A percentile compares a stretch with the other conserved stretches of the same genome.
Evolutionary conservation across 2,888 invertebrate genomes (phyloP).

Genomic region (Entomobrya multifasciata): DNA sequence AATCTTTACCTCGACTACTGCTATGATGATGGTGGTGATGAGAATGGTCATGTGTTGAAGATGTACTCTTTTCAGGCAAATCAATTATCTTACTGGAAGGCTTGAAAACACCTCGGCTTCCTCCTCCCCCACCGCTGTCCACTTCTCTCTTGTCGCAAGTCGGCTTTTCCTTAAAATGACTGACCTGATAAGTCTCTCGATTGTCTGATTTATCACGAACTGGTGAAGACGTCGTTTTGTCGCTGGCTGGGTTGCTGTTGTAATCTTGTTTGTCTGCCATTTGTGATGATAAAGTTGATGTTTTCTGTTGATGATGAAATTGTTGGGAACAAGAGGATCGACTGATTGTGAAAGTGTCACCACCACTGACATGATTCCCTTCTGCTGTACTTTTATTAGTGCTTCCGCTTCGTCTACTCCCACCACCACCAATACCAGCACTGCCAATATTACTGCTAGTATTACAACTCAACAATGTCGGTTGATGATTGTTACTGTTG

Average conservation of each 20-base stretch:
- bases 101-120: constrained; percentile 30
- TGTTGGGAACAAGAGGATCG: constrained; percentile 44
- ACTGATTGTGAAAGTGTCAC: constrained; percentile 13
- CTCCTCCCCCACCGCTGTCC: constrained; percentile 24
- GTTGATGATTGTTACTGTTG: too few species aligned
- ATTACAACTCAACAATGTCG: neutral
- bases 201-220: constrained; percentile 65
- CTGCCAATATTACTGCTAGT: neutral
- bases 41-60: neutral
- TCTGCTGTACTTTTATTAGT: constrained; percentile 16
- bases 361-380: constrained; percentile 53
- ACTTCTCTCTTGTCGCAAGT: constrained; percentile 34
- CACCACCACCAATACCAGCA: neutral
- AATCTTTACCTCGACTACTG: constrained; percentile 48
- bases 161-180: constrained; percentile 64
- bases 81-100: constrained; percentile 68
- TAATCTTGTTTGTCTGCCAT: constrained; percentile 44
- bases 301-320: constrained; percentile 37
- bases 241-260: constrained; percentile 8
- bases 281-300: constrained; percentile 28
- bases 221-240: neutral
- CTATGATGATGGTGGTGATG: constrained; percentile 29
- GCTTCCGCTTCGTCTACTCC: neutral
- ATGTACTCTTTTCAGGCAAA: constrained; percentile 49
- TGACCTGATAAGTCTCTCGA: constrained; percentile 60